phyloP scores from a whole-genome alignment of 2,888 invertebrate genomes.

The Ichneumoninae sp. region DNA sequence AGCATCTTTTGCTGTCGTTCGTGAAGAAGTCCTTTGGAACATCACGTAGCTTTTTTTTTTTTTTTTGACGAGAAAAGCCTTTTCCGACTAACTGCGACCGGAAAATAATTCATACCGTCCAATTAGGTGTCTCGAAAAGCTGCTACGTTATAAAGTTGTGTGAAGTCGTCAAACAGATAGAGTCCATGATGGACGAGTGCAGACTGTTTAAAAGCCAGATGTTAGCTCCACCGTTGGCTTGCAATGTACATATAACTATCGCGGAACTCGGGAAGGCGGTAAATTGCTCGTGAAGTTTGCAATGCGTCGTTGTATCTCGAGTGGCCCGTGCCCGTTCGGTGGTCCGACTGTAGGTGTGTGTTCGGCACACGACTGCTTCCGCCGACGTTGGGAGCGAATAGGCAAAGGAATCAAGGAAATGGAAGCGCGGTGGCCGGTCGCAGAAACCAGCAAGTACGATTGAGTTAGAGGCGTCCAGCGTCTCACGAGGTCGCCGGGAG shows the following conservation, averaged over 20 bases:
- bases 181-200: slow-evolving; percentile 30
- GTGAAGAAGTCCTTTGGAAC: background rate
- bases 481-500: background rate
- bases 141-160: slow-evolving; percentile 1
- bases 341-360: background rate
- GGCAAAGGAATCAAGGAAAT: slow-evolving; percentile 4
- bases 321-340: background rate
- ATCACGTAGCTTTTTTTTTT: background rate
- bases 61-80: background rate
- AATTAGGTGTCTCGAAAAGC: slow-evolving; percentile 36
- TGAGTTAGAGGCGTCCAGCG: slow-evolving; percentile 9
- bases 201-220: slow-evolving; percentile 25
- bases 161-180: slow-evolving; percentile 14
- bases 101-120: slow-evolving; percentile 26
- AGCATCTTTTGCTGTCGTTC: background rate
- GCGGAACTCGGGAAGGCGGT: background rate
- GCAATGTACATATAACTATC: background rate
- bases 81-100: background rate
- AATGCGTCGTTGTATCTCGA: slow-evolving; percentile 35
- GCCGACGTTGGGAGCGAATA: background rate
- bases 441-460: slow-evolving; percentile 14
- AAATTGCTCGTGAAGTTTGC: slow-evolving; percentile 34
- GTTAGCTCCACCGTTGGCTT: background rate
- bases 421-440: background rate
- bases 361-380: background rate